A percentile compares a stretch with the other conserved stretches of the same genome.
Conservation (phyloP, 2,113 vertebrate genomes). For the Clarias gariepinus region DNA sequence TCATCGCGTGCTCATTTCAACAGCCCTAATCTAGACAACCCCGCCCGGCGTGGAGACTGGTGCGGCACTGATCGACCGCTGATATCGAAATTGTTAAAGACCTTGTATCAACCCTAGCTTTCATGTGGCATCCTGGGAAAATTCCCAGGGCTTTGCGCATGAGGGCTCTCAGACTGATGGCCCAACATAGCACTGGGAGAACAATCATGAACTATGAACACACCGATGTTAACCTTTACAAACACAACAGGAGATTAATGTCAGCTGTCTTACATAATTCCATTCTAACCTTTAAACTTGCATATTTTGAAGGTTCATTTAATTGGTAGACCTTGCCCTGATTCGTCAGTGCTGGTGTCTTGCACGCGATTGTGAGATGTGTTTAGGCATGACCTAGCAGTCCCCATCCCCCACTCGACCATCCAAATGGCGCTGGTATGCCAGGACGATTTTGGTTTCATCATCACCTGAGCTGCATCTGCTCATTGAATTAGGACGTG, state of each 20-base stretch:
- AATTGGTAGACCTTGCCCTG: conserved; percentile 35
- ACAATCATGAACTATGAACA: conserved; percentile 5
- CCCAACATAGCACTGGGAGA: conserved; percentile 23
- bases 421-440: conserved; percentile 61
- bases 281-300: conserved; percentile 1
- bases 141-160: conserved; percentile 36
- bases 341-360: conserved; percentile 45
- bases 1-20: conserved; percentile 73
- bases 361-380: conserved; percentile 55
- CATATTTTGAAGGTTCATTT: conserved; percentile 37
- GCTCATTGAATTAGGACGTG: conserved; percentile 73
- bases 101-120: conserved; percentile 49
- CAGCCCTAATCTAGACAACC: conserved; percentile 52
- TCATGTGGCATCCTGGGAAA: conserved; percentile 47
- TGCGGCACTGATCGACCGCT: conserved; percentile 47
- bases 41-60: conserved; percentile 36
- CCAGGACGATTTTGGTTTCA: conserved; percentile 63
- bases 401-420: conserved; percentile 48
- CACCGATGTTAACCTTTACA: conserved; percentile 31
- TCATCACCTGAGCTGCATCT: conserved; percentile 64
- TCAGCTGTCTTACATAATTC: conserved; percentile 9
- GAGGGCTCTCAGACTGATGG: conserved; percentile 13
- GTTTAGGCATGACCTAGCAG: conserved; percentile 65
- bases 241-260: conserved; percentile 21
- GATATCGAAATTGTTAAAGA: conserved; percentile 53